Percentiles rank a stretch among this genome's conserved stretches.
Evolutionary conservation across 1,140 invertebrate genomes (phyloP).

Genomic region (Drosophila sproati): DNA sequence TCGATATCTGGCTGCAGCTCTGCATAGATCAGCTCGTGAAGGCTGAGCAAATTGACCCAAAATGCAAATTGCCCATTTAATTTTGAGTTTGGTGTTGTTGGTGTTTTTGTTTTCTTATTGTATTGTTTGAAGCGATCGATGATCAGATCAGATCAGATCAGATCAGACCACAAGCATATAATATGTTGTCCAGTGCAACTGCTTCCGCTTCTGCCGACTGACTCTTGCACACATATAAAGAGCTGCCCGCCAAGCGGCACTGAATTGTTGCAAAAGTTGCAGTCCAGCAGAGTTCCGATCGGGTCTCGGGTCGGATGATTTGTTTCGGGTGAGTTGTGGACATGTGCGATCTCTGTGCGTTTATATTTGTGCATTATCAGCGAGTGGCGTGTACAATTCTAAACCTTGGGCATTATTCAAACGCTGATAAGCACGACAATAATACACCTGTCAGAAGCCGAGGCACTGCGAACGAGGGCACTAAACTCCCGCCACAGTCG

Average conservation of each 20-base stretch:
- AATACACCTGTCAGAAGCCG: constrained; percentile 2
- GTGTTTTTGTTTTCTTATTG: constrained; percentile 9
- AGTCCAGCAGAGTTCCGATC: not conserved
- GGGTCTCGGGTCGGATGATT: not conserved
- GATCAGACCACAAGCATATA: not conserved
- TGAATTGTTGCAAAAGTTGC: not conserved
- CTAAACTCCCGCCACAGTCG: not conserved
- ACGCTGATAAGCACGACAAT: constrained; percentile 3
- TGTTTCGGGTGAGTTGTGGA: not conserved
- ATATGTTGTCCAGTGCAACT: constrained; percentile 13
- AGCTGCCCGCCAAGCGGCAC: not conserved
- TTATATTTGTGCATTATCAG: not conserved
- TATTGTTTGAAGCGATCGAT: constrained; percentile 44
- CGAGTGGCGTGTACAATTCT: not conserved
- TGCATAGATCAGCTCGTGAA: constrained; percentile 20
- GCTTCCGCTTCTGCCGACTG: constrained; percentile 21
- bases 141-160: not conserved
- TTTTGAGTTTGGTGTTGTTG: not conserved
- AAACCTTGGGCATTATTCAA: not conserved
- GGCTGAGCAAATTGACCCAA: constrained; percentile 52
- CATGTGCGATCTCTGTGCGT: not conserved
- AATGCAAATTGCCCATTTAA: constrained; percentile 61
- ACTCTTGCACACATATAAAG: not conserved
- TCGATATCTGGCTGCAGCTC: constrained; percentile 3
- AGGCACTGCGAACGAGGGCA: not conserved